Conservation (phyloP, 2,888 invertebrate genomes). For the Leistus spinibarbis region DNA sequence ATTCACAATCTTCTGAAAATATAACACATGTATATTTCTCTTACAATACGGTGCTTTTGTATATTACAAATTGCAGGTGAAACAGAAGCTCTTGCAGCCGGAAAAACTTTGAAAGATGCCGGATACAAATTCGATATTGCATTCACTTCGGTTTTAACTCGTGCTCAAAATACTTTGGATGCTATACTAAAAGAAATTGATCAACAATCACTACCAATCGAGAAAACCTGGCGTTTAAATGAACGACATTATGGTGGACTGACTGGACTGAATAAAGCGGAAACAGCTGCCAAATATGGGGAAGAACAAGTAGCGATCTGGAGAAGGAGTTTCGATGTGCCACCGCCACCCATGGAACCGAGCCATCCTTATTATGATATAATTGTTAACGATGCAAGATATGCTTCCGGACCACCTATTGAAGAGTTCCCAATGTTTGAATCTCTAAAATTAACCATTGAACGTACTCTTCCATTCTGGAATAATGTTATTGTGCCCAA, state of each 20-base stretch:
- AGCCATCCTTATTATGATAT: conserved; percentile 78
- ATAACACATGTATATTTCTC: no score
- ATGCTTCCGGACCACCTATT: conserved; percentile 69
- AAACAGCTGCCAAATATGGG: conserved; percentile 70
- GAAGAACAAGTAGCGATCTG: conserved; percentile 80
- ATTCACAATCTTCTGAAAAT: no score
- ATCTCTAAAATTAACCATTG: conserved; percentile 83
- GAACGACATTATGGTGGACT: conserved; percentile 72
- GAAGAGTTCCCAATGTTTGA: conserved; percentile 85
- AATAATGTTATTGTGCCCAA: conserved; percentile 85
- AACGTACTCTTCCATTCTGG: conserved; percentile 87
- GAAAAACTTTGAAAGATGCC: conserved; percentile 66
- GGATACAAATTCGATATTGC: conserved; percentile 66
- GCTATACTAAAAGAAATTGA: conserved; percentile 64
- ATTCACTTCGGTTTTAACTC: conserved; percentile 67
- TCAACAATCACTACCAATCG: conserved; percentile 62
- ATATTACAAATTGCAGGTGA: conserved; percentile 56
- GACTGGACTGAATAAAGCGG: conserved; percentile 70
- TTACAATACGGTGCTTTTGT: no score
- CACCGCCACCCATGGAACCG: conserved; percentile 83
- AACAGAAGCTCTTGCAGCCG: conserved; percentile 64
- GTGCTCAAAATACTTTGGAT: conserved; percentile 66
- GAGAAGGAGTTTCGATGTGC: conserved; percentile 85
- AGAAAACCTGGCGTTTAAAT: conserved; percentile 68
- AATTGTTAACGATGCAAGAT: conserved; percentile 78